Conservation (phyloP, 2,797 vertebrate species). For the Smutsia gigantea region DNA sequence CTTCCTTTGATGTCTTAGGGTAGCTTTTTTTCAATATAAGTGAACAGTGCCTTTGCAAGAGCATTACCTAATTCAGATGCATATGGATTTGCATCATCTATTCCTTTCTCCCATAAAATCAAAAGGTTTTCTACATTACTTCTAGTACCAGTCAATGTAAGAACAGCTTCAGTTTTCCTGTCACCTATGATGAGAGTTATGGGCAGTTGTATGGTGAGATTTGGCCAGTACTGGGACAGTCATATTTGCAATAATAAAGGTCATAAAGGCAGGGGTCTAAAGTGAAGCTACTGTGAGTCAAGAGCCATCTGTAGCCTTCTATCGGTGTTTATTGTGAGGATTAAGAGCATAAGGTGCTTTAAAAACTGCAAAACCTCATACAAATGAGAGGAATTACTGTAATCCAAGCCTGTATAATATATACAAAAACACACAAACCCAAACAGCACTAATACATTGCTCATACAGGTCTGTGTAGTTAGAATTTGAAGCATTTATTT, state of each 20-base stretch:
- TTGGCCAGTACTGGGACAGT: background rate
- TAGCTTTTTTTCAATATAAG: background rate
- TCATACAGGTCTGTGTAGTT: conserved; percentile 15
- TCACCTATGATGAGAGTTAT: background rate
- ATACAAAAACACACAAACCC: conserved; percentile 57
- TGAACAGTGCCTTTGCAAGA: background rate
- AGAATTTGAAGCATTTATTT: conserved; percentile 13
- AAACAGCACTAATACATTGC: conserved; percentile 17
- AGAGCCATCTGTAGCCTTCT: conserved; percentile 54
- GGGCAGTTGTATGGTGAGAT: background rate
- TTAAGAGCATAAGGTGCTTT: conserved; percentile 61
- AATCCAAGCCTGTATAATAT: conserved; percentile 52
- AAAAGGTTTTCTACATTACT: background rate
- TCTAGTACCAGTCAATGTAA: background rate
- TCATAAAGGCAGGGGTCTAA: conserved; percentile 42
- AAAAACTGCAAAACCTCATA: conserved; percentile 65
- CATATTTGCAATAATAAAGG: conserved; percentile 64
- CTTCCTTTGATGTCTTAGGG: background rate
- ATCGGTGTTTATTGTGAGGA: conserved; percentile 64
- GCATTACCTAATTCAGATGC: background rate
- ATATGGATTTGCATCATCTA: background rate
- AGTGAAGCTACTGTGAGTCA: conserved; percentile 20
- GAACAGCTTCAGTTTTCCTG: conserved; percentile 38
- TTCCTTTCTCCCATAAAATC: background rate
- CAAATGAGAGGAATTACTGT: conserved; percentile 55